phyloP scores from a whole-genome alignment of 2,797 vertebrate genomes.

The Galago senegalensis region DNA sequence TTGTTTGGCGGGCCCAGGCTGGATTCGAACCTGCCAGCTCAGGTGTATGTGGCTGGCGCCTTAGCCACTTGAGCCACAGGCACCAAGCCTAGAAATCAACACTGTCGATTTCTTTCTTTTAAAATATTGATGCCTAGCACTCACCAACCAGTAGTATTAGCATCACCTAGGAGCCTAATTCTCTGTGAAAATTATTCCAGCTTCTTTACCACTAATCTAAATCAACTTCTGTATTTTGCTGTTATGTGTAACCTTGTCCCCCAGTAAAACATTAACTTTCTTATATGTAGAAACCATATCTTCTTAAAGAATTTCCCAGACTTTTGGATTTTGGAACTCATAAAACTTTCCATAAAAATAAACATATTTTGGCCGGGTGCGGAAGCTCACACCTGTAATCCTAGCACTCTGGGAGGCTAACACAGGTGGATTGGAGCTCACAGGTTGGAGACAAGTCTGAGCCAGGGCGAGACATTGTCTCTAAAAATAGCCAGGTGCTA shows the following conservation, averaged over 20 bases:
- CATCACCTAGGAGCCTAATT: neutral
- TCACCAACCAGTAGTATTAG: neutral
- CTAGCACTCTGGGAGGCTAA: too few species aligned
- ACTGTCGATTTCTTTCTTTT: neutral
- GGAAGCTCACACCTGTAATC: too few species aligned
- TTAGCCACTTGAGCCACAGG: too few species aligned
- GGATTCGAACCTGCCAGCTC: too few species aligned
- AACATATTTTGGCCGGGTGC: neutral
- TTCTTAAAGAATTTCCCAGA: slow-evolving; percentile 55
- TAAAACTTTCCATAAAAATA: slow-evolving; percentile 37
- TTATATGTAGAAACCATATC: neutral
- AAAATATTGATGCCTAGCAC: neutral
- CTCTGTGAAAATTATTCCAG: neutral
- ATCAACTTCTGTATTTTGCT: neutral
- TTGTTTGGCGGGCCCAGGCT: too few species aligned
- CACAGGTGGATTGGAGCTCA: too few species aligned
- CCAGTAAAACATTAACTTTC: neutral
- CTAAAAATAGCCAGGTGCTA: too few species aligned
- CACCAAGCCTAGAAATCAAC: too few species aligned
- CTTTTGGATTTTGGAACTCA: slow-evolving; percentile 50
- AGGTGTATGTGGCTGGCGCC: too few species aligned
- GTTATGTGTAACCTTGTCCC: neutral
- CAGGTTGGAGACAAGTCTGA: too few species aligned
- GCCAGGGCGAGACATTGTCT: too few species aligned
- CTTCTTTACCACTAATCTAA: neutral